Conservation (phyloP, 2,888 invertebrate genomes). For the Leptinotarsa rubiginosa region DNA sequence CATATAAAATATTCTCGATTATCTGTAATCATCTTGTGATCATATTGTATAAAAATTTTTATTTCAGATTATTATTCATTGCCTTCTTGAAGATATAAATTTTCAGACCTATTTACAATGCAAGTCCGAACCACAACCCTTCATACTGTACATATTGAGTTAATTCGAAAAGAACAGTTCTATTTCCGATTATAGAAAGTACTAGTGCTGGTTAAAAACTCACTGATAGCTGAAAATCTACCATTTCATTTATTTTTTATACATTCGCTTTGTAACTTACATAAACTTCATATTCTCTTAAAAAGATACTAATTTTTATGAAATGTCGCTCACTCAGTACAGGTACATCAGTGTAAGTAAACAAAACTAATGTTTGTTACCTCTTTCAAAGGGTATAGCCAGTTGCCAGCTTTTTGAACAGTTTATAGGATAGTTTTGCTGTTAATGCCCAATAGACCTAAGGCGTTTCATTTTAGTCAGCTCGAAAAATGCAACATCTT, state of each 20-base stretch:
- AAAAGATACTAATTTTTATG: constrained; percentile 42
- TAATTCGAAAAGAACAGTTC: too few relatives aligned
- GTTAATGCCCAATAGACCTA: constrained; percentile 48
- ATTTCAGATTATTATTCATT: too few relatives aligned
- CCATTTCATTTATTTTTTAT: not conserved
- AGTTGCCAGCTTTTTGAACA: constrained; percentile 49
- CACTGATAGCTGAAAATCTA: not conserved
- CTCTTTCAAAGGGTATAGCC: constrained; percentile 31
- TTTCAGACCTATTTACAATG: too few relatives aligned
- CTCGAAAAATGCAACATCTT: constrained; percentile 27
- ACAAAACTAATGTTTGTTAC: constrained; percentile 19
- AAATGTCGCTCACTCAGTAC: constrained; percentile 50
- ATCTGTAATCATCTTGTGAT: too few relatives aligned
- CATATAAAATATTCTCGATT: too few relatives aligned
- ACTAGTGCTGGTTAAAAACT: not conserved
- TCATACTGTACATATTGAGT: too few relatives aligned
- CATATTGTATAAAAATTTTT: too few relatives aligned
- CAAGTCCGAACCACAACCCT: too few relatives aligned
- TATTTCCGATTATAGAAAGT: not conserved
- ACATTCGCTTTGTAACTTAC: not conserved
- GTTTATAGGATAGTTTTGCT: constrained; percentile 29
- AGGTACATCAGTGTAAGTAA: constrained; percentile 57
- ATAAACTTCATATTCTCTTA: not conserved
- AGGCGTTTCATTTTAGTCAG: constrained; percentile 45
- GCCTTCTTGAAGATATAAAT: too few relatives aligned